Evolutionary conservation across 2,113 vertebrate species (phyloP), one percentile per base, ranked within the genome.

Genomic region (Nestor notabilis): DNA sequence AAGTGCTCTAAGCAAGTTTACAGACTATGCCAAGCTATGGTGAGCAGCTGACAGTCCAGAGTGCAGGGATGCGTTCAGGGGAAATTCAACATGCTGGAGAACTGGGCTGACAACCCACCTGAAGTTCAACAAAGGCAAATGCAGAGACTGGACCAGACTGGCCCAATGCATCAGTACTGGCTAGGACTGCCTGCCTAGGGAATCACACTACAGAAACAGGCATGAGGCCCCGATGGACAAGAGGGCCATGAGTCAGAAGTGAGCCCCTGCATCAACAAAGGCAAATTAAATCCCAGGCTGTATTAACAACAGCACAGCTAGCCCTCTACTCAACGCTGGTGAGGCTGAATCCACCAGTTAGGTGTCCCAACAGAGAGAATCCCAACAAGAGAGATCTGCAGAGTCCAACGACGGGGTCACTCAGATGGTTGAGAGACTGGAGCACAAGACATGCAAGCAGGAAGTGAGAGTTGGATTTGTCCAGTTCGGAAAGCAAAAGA

Each of bases 211-310:
- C 35, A 55, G 35, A 39, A 55, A 61, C 1, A 0, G 66, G 52
- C 23, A 21, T 3, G 0, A 8, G 23, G 52, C 21, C 24, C 61
- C 0, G 0, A 56, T 1, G 24, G 19, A 61, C 35, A 37, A 37
- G 47, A 49, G 35, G 18, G 17, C 19, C 41, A 17, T 2, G 9
- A 63, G 23, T 12, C 35, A 16, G 12, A 49, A 64, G 35, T 12
- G 11, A 1, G 3, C 4, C 41, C 39, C 24, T 11, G 37, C 33
- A 64, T 43, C 20, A 81, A 39, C 1, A 0, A 37, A 56, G 37
- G 17, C 49, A 64, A 76, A 64, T 7, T 24, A 70, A 56, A 70
- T 11, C 39, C 35, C 3, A 29, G 33, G 24, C 33, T 76, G 41
- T 47, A 13, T 15, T 13, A 47, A 20, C 6, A 49, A 21, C 3